A percentile compares a stretch with the other conserved stretches of the same genome.
phyloP scores from a whole-genome alignment of 2,797 vertebrate species.

The Sebastes oblongus region DNA sequence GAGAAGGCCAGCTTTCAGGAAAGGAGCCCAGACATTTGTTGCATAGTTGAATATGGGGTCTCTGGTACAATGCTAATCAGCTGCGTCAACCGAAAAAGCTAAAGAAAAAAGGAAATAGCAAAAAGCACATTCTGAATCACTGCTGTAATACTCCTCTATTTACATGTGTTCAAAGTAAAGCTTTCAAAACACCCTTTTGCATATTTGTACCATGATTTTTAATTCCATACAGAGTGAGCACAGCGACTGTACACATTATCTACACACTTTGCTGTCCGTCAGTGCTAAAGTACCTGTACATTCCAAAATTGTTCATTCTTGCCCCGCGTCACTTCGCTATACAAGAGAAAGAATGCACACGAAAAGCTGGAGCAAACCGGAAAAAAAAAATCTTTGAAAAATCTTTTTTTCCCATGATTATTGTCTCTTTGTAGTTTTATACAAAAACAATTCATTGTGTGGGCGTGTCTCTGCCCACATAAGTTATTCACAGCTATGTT shows the following conservation, averaged over 20 bases:
- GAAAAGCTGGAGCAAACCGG: constrained; percentile 81
- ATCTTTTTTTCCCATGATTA: constrained; percentile 63
- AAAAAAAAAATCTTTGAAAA: constrained; percentile 86
- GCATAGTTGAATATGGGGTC: constrained; percentile 95
- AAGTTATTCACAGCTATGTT: constrained; percentile 83
- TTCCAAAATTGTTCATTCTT: constrained; percentile 64
- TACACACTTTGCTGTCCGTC: constrained; percentile 82
- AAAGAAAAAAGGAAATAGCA: constrained; percentile 79
- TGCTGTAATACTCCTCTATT: constrained; percentile 86
- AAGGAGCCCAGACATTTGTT: constrained; percentile 90
- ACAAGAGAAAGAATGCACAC: constrained; percentile 83
- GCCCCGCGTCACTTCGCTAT: constrained; percentile 75
- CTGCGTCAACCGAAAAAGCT: constrained; percentile 78
- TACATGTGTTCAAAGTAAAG: constrained; percentile 99
- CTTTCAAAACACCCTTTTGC: constrained; percentile 98
- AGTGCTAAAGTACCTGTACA: constrained; percentile 80
- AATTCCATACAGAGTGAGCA: constrained; percentile 87
- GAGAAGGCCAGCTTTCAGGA: constrained; percentile 85
- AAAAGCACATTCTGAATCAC: constrained; percentile 91
- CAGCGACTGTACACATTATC: constrained; percentile 88
- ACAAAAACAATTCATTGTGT: constrained; percentile 70
- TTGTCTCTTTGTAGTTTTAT: constrained; percentile 62
- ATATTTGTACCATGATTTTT: constrained; percentile 94
- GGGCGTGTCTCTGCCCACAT: constrained; percentile 51
- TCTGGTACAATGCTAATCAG: constrained; percentile 87